These are phyloP conservation scores for Epinotia nisella DNA, from an alignment of 2,888 invertebrate species.

Conservation along the genomic window DNA sequence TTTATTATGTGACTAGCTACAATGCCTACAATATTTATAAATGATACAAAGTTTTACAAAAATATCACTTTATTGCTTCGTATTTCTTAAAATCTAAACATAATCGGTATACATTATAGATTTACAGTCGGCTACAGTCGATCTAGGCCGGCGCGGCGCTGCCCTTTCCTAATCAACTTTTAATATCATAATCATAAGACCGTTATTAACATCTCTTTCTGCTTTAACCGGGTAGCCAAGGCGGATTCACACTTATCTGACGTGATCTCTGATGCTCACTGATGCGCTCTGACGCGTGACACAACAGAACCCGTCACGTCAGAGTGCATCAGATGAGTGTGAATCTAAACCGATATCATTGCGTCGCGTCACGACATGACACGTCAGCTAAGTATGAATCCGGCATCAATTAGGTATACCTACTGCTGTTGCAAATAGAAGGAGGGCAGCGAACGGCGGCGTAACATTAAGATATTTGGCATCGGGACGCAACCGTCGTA, in stretches of 20 bases:
- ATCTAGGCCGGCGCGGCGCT: not conserved
- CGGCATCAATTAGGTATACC: not conserved
- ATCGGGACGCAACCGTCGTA: constrained; percentile 50
- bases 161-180: constrained; percentile 10
- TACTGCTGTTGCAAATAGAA: constrained; percentile 31
- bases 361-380: too few relatives aligned
- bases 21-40: constrained; percentile 28
- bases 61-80: constrained; percentile 73
- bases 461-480: constrained; percentile 59
- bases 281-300: too few relatives aligned
- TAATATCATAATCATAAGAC: not conserved
- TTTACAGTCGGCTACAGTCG: constrained; percentile 17
- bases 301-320: too few relatives aligned
- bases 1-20: not conserved
- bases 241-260: too few relatives aligned
- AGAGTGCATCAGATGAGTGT: too few relatives aligned
- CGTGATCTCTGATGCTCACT: too few relatives aligned
- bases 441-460: not conserved
- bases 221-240: too few relatives aligned
- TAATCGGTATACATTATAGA: constrained; percentile 14
- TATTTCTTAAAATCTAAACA: constrained; percentile 43
- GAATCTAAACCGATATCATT: too few relatives aligned
- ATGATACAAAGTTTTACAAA: constrained; percentile 55
- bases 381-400: too few relatives aligned
- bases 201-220: too few relatives aligned